Base-by-base conservation (phyloP, 2,113 vertebrate genomes). In the Neoarius graeffei region DNA sequence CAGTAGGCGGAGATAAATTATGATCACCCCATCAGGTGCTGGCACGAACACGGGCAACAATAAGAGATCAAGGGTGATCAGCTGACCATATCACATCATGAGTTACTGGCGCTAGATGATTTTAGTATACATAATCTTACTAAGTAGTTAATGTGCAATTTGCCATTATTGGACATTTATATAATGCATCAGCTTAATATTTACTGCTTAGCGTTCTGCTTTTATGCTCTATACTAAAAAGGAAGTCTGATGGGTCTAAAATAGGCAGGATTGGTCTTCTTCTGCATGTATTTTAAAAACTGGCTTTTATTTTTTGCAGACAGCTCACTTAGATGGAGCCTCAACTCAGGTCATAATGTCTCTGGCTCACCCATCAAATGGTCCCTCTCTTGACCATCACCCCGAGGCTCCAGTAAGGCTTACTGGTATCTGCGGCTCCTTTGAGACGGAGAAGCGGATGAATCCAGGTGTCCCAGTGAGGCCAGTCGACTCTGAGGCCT, bases 401-500 rank as follows among this genome's bases (percentile, higher is more conserved):
- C 60, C 7, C 0, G 90, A 87, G 52, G 73, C 89, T 23, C 79
- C 91, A 88, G 92, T 35, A 27, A 86, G 92, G 19, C 93, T 93
- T 10, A n/a, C n/a, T n/a, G n/a, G n/a, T n/a, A 91, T 92, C 85
- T 91, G 90, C 89, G 90, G 90, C 20, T 94, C 85, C 92, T 95
- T 96, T 81, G 88, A 94, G 30, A 85, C 88, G 73, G 90, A 89
- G 0, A 89, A 85, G 87, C 92, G 0, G 92, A 90, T 86, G 23
- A 91, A 91, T 85, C 90, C 92, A 0, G 92, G 85, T 89, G 87
- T 92, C 93, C 91, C 95, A 95, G 94, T 96, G 92, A 95, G 92
- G 93, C 96, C 91, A 74, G 90, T 10, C 93, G 95, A 85, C 91
- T 92, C 93, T 91, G 93, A 94, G 84, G 92, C 95, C 66, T 90